These are phyloP conservation scores for Otocyon megalotis DNA, from an alignment of 2,113 vertebrate species.

Conservation along the genomic window DNA sequence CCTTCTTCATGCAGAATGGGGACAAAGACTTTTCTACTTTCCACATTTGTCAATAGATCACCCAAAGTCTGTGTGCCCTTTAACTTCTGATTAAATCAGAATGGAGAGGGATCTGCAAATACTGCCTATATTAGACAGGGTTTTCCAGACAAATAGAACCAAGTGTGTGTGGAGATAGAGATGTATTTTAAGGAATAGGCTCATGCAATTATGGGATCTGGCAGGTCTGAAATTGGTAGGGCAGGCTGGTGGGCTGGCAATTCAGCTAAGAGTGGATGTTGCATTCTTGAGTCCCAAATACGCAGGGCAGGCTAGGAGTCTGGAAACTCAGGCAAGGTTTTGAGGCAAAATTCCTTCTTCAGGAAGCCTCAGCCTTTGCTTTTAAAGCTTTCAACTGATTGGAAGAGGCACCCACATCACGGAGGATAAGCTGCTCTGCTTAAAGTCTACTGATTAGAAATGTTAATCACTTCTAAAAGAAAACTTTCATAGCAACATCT, in stretches of 20 bases:
- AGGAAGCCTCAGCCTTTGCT: slow-evolving; percentile 10
- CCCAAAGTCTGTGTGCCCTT: background rate
- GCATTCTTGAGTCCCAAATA: background rate
- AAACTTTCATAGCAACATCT: background rate
- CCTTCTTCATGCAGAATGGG: background rate
- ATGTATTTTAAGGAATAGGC: background rate
- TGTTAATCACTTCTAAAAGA: background rate
- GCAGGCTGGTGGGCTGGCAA: background rate
- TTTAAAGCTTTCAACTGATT: background rate
- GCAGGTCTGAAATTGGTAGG: slow-evolving; percentile 10
- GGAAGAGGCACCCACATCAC: background rate
- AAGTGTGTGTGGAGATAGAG: background rate
- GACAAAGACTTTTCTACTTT: background rate
- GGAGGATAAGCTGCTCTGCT: background rate
- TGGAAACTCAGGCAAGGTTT: background rate
- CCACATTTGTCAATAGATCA: background rate
- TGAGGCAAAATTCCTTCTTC: background rate
- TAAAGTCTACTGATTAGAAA: background rate
- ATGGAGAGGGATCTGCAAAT: background rate
- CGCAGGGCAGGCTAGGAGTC: background rate
- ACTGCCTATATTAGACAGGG: background rate
- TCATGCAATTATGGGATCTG: background rate
- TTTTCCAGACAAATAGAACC: background rate
- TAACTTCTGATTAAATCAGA: slow-evolving; percentile 38
- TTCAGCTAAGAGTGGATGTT: background rate